Evolutionary conservation across 1,140 invertebrate genomes (phyloP).

Genomic region (Drosophila suzukii): DNA sequence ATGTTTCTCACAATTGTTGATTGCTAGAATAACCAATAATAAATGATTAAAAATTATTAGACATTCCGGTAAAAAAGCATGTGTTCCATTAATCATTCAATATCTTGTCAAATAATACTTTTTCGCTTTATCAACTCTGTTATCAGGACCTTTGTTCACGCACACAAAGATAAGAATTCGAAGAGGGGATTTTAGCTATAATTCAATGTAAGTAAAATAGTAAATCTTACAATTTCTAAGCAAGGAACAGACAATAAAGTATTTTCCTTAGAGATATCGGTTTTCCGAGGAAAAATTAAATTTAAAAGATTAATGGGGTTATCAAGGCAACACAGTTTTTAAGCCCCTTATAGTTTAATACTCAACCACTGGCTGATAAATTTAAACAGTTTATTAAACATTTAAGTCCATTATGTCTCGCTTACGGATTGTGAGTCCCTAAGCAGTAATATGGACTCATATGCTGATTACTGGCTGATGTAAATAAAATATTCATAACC

Average conservation of each 20-base stretch:
- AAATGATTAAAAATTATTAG: neutral
- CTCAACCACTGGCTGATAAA: neutral
- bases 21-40: no score
- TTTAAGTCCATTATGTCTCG: constrained; percentile 12
- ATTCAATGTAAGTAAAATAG: neutral
- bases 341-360: neutral
- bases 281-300: neutral
- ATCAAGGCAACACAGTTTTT: no score
- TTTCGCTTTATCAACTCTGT: neutral
- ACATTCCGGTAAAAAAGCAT: neutral
- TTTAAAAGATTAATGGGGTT: neutral
- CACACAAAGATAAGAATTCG: neutral
- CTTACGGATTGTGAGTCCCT: constrained; percentile 32
- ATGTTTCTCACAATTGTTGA: no score
- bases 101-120: neutral
- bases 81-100: neutral
- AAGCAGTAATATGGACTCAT: constrained; percentile 58
- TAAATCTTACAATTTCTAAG: neutral
- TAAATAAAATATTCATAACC: constrained; percentile 67
- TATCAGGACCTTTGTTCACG: neutral
- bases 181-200: neutral
- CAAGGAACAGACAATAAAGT: neutral
- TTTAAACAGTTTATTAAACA: constrained; percentile 34
- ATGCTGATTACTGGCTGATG: constrained; percentile 50
- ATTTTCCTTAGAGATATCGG: neutral